A percentile compares a stretch with the other conserved stretches of the same genome.
phyloP scores from a whole-genome alignment of 2,797 vertebrate genomes.

The Lerista edwardsae region DNA sequence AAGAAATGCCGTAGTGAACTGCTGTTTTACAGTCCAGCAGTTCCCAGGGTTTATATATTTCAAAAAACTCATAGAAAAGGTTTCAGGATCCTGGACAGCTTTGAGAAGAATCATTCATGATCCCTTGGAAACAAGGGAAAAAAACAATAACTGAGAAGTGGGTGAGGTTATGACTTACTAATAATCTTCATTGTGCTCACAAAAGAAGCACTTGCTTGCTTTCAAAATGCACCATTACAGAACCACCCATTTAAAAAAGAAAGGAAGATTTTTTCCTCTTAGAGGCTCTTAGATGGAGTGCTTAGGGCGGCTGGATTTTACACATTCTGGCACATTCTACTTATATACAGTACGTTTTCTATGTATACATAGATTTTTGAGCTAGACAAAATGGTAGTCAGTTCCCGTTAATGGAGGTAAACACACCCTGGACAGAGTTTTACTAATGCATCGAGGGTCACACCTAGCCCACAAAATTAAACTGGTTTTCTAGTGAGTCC shows the following conservation, averaged over 20 bases:
- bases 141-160: constrained; percentile 46
- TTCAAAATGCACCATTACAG: not conserved
- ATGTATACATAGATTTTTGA: not conserved
- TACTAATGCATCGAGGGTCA: not conserved
- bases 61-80: constrained; percentile 45
- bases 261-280: not conserved
- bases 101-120: constrained; percentile 58
- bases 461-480: not conserved
- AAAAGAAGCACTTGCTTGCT: constrained; percentile 48
- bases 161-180: constrained; percentile 53
- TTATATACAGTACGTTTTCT: not conserved
- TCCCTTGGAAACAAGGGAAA: constrained; percentile 6
- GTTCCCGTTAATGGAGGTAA: not conserved
- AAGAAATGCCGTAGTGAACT: constrained; percentile 35
- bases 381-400: not conserved
- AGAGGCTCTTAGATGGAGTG: not conserved
- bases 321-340: not conserved
- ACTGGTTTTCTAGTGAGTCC: not conserved
- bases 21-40: constrained; percentile 53
- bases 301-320: no score
- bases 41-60: constrained; percentile 63
- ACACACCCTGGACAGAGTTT: not conserved
- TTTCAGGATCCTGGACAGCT: constrained; percentile 45
- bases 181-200: constrained; percentile 49
- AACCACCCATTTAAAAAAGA: constrained; percentile 13